Evolutionary conservation across 2,888 invertebrate genomes (phyloP).

Genomic region (Orthonychiurus folsomi): DNA sequence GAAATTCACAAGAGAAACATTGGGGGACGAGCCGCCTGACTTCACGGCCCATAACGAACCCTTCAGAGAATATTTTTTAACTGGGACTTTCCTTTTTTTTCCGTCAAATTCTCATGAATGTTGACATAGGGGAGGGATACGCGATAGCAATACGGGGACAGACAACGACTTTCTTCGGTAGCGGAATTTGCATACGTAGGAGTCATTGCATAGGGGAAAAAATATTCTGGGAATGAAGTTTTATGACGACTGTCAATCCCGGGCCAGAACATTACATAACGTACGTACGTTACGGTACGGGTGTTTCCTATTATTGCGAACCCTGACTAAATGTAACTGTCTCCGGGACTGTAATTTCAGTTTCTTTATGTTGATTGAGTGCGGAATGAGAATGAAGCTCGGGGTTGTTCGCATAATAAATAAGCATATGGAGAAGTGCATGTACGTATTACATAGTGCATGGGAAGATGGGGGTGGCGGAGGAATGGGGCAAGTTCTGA

Average conservation of each 20-base stretch:
- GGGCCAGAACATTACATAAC: not conserved
- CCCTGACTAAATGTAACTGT: not conserved
- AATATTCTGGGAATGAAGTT: not conserved
- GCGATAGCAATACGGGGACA: not conserved
- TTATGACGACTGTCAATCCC: not conserved
- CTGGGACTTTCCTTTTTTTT: not conserved
- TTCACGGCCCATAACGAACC: not conserved
- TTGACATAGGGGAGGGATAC: no score
- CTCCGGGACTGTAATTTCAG: not conserved
- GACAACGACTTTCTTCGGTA: no score
- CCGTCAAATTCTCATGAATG: not conserved
- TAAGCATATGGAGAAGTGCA: not conserved
- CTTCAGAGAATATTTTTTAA: not conserved
- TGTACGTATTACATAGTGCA: no score
- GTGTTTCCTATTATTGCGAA: not conserved
- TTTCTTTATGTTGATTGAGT: conserved; percentile 1
- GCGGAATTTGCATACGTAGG: no score
- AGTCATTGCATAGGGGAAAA: not conserved
- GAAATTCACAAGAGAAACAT: not conserved
- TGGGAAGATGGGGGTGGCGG: no score
- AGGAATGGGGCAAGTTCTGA: no score
- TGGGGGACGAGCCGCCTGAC: not conserved
- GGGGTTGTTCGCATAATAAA: not conserved
- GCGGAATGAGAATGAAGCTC: not conserved
- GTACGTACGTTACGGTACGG: no score